Base-by-base conservation (phyloP, 2,113 vertebrate genomes). In the Glaucomys volans region DNA sequence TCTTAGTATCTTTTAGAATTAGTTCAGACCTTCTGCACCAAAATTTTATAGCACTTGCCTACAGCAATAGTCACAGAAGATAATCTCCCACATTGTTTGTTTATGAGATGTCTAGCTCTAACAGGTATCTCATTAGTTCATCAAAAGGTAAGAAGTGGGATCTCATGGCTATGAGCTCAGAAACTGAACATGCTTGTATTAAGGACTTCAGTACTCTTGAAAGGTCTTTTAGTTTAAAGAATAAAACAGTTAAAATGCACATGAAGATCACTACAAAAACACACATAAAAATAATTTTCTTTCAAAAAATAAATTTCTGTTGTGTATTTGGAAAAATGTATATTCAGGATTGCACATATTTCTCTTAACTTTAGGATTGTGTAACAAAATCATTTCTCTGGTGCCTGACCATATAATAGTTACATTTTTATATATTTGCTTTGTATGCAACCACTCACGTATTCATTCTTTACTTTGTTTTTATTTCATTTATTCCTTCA, bases 1-100 rank as follows among this genome's bases (percentile, higher is more conserved):
- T 91, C 40, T 90, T 82, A 94, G 26, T 90, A 71, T 80, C 86
- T 26, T 81, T 90, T 76, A 62, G 30, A 76, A 87, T 71, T 85
- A 72, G 50, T 80, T 94, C 32, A 32, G 76, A 59, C 1, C 1
- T 92, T 76, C 59, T 84, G 50, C 79, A 40, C 1, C 72, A 88
- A 79, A 40, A 17, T 95, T 94, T 76, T 76, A 32, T 6, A 77
- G 52, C 0, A 14, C 74, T 90, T 87, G 30, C 84, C 35, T 30
- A 62, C 0, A 82, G 59, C 52, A 71, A n/a, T 35, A 75, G 26
- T 69, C 72, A 87, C 11, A 69, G 30, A 57, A 86, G 69, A 89
- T 1, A 91, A 59, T 3, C 2, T 84, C 30, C 26, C 59, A 30
- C 14, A 32, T 47, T 87, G 24, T 89, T 17, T 96, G 17, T 90